Evolutionary conservation across 2,888 invertebrate species (phyloP).

Genomic region (Apodemia hepburni): DNA sequence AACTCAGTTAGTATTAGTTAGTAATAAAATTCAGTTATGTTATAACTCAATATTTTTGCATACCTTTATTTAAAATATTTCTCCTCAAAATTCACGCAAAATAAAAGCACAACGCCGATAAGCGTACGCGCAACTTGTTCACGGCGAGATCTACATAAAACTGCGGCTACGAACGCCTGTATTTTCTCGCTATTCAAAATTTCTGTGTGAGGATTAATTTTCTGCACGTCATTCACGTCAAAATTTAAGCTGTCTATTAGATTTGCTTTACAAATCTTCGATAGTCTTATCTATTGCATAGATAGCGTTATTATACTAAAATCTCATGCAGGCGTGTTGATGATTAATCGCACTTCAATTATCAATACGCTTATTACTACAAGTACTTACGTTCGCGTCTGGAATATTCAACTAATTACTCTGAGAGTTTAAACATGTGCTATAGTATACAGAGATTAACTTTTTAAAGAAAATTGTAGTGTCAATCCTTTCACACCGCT

Average conservation of each 20-base stretch:
- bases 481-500: too few species aligned
- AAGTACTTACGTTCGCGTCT: too few species aligned
- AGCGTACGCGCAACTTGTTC: conserved; percentile 37
- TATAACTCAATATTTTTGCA: background rate
- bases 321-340: background rate
- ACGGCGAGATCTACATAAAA: conserved; percentile 38
- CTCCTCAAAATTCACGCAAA: conserved; percentile 19
- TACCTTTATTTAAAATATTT: background rate
- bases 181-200: conserved; percentile 18
- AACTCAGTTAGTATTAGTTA: too few species aligned
- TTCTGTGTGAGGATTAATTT: background rate
- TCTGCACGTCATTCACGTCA: background rate
- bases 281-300: background rate
- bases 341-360: background rate
- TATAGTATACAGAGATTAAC: too few species aligned
- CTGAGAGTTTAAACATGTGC: too few species aligned
- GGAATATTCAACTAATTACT: too few species aligned
- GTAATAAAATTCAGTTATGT: too few species aligned
- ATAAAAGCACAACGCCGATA: conserved; percentile 11
- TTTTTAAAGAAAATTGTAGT: too few species aligned
- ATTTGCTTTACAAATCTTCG: background rate
- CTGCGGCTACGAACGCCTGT: conserved; percentile 32
- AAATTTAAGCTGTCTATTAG: background rate
- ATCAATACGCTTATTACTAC: background rate
- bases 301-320: too few species aligned